phyloP scores from a whole-genome alignment of 1,140 invertebrate genomes.

The Drosophila biarmipes region DNA sequence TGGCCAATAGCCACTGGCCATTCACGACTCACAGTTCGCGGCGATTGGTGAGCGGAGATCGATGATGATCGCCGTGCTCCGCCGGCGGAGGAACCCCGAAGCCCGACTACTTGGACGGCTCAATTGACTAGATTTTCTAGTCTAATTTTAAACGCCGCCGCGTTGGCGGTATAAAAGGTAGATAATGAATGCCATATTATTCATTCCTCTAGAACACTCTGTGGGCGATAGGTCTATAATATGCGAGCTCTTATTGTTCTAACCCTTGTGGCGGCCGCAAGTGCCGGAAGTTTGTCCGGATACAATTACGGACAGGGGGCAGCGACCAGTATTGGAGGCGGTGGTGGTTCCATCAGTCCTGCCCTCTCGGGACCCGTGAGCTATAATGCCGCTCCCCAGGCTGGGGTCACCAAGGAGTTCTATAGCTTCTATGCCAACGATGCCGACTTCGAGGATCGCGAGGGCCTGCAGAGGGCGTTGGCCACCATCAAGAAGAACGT shows the following conservation, averaged over 20 bases:
- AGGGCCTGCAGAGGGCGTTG: conserved; percentile 48
- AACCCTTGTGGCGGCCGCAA: conserved; percentile 61
- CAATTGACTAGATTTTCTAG: conserved; percentile 67
- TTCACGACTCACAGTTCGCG: conserved; percentile 19
- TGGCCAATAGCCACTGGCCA: conserved; percentile 51
- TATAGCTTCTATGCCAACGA: conserved; percentile 68
- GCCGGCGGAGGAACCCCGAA: conserved; percentile 29
- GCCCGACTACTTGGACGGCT: conserved; percentile 32
- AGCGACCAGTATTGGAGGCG: conserved; percentile 18
- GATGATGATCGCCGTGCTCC: conserved; percentile 30
- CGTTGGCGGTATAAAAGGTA: conserved; percentile 81
- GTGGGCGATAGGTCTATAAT: conserved; percentile 23
- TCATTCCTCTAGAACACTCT: conserved; percentile 68
- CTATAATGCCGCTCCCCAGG: conserved; percentile 55
- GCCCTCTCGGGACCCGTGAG: conserved; percentile 57
- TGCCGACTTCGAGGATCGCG: conserved; percentile 64
- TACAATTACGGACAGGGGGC: conserved; percentile 67
- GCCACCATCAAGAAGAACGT: conserved; percentile 61
- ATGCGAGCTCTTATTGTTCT: conserved; percentile 71
- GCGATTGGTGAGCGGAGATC: conserved; percentile 31
- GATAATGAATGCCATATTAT: conserved; percentile 55
- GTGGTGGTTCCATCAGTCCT: not conserved
- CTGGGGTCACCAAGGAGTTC: conserved; percentile 61
- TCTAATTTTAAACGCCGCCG: conserved; percentile 56
- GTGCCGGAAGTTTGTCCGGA: conserved; percentile 67